phyloP scores from a whole-genome alignment of 1,140 invertebrate genomes.

The Cydia amplana region DNA sequence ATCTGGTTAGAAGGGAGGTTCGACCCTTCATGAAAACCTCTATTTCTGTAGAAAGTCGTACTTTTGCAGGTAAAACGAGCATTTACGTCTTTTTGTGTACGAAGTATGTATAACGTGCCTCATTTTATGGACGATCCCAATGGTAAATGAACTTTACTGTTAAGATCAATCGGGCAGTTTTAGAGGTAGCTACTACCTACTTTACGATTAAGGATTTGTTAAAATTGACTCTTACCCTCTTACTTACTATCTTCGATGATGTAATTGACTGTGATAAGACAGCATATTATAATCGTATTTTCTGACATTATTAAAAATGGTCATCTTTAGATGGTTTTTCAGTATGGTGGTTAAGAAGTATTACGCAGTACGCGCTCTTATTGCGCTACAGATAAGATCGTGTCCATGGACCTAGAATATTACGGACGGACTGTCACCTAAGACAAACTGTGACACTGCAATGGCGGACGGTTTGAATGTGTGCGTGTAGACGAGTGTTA shows the following conservation, averaged over 20 bases:
- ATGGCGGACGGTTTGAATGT: too few species aligned
- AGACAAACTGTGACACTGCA: too few species aligned
- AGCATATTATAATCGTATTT: too few species aligned
- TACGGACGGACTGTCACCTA: too few species aligned
- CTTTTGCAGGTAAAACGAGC: not conserved
- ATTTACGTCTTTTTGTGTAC: not conserved
- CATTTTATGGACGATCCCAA: not conserved
- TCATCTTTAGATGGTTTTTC: too few species aligned
- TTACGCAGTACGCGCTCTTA: too few species aligned
- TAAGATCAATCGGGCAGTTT: not conserved
- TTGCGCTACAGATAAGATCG: too few species aligned
- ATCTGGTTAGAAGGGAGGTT: conserved; percentile 13
- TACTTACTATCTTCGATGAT: not conserved
- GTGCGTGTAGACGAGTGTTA: too few species aligned
- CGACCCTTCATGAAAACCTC: not conserved
- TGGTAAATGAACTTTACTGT: conserved; percentile 1
- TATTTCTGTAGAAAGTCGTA: not conserved
- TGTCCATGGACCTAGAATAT: too few species aligned
- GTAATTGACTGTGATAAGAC: not conserved
- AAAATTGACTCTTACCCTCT: not conserved
- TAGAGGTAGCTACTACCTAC: not conserved
- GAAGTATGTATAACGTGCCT: not conserved
- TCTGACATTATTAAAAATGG: too few species aligned
- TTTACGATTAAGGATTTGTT: not conserved
- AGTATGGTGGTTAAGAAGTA: too few species aligned